Evolutionary conservation across 2,797 vertebrate genomes (phyloP).

Genomic region (Cirrhinus mrigala): DNA sequence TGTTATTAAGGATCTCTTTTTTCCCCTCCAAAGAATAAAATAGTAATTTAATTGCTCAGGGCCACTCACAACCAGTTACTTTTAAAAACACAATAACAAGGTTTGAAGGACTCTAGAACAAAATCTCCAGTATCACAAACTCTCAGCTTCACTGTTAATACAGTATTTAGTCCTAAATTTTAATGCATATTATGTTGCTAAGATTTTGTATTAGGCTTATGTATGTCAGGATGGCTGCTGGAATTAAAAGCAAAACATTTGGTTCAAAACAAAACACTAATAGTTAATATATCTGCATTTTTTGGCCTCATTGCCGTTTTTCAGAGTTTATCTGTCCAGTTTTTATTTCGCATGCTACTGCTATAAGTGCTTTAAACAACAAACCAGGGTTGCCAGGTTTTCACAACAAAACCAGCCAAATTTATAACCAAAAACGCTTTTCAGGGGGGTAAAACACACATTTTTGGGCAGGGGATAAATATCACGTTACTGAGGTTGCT

Average conservation of each 20-base stretch:
- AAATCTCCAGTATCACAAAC: background rate
- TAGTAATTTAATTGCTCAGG: background rate
- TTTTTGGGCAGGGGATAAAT: too few relatives aligned
- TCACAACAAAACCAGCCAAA: too few relatives aligned
- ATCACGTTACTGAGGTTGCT: too few relatives aligned
- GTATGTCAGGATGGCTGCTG: background rate
- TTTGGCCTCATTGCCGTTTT: background rate
- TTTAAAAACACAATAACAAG: constrained; percentile 10
- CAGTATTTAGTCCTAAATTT: background rate
- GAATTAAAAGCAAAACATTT: background rate
- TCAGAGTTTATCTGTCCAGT: background rate
- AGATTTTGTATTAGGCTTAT: background rate
- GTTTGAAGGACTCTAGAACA: background rate
- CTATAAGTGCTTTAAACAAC: too few relatives aligned
- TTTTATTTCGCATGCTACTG: background rate
- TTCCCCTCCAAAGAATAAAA: background rate
- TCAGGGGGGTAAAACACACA: too few relatives aligned
- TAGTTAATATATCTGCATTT: background rate
- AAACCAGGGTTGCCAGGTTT: too few relatives aligned
- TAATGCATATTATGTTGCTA: background rate
- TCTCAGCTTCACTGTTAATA: background rate
- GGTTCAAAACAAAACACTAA: background rate
- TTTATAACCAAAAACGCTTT: too few relatives aligned
- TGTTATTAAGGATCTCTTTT: background rate
- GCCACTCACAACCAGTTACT: background rate